Percentiles rank a stretch among this genome's conserved stretches.
phyloP scores from a whole-genome alignment of 2,113 vertebrate species.

The Perccottus glenii region DNA sequence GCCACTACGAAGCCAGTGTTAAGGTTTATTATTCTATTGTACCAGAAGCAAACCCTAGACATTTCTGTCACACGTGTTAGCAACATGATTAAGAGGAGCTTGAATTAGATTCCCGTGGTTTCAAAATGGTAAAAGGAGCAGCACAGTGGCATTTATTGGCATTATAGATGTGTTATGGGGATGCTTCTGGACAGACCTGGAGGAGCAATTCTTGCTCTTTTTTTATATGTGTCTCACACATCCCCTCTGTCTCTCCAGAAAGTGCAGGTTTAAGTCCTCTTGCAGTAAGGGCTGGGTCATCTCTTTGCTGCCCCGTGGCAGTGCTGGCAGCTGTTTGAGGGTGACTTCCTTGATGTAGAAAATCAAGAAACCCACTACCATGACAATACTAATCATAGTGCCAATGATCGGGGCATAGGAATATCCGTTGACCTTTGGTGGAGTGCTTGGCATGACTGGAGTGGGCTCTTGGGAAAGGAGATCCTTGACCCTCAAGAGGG shows the following conservation, averaged over 20 bases:
- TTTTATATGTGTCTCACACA: constrained; percentile 20
- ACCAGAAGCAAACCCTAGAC: constrained; percentile 56
- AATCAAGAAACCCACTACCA: constrained; percentile 85
- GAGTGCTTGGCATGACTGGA: neutral
- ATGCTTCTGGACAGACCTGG: constrained; percentile 54
- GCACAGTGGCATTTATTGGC: constrained; percentile 4
- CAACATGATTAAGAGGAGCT: constrained; percentile 12
- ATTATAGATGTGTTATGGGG: constrained; percentile 29
- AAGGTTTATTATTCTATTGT: constrained; percentile 49
- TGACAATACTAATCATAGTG: constrained; percentile 78
- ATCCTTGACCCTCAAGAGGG: constrained; percentile 80
- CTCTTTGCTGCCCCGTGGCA: constrained; percentile 80
- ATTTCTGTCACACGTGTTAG: constrained; percentile 22
- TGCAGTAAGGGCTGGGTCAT: constrained; percentile 87
- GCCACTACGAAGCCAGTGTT: constrained; percentile 53
- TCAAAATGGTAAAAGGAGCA: constrained; percentile 23
- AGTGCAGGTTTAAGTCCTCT: constrained; percentile 76
- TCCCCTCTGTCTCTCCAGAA: neutral
- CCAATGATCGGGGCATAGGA: constrained; percentile 81
- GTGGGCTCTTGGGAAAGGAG: constrained; percentile 70
- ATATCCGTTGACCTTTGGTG: constrained; percentile 44
- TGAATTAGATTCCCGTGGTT: constrained; percentile 13
- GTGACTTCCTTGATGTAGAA: constrained; percentile 84
- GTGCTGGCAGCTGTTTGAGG: constrained; percentile 75
- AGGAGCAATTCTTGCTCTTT: constrained; percentile 56